phyloP scores from a whole-genome alignment of 2,113 vertebrate genomes.

The Platichthys flesus region DNA sequence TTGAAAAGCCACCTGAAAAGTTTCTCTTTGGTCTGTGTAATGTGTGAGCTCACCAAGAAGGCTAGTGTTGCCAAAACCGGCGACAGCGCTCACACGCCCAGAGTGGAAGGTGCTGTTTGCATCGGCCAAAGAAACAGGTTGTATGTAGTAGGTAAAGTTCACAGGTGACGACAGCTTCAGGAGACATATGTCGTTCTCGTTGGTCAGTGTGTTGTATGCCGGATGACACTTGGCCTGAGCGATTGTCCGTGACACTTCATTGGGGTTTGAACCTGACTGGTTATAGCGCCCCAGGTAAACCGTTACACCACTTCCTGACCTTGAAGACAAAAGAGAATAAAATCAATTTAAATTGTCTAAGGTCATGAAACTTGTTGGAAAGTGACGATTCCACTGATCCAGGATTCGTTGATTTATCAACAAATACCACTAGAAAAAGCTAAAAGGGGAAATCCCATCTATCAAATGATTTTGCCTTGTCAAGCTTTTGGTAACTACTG shows the following conservation, averaged over 20 bases:
- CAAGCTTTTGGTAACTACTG: too few relatives aligned
- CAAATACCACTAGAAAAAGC: too few relatives aligned
- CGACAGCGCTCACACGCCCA: slow-evolving; percentile 14
- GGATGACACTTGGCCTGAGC: slow-evolving; percentile 42
- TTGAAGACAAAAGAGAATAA: not conserved
- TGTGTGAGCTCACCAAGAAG: not conserved
- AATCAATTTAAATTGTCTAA: too few relatives aligned
- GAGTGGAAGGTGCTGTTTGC: slow-evolving; percentile 42
- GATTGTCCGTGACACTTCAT: not conserved
- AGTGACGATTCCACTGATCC: too few relatives aligned
- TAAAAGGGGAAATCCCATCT: too few relatives aligned
- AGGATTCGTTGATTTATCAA: too few relatives aligned
- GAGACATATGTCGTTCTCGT: slow-evolving; percentile 81
- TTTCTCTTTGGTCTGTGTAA: not conserved
- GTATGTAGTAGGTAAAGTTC: slow-evolving; percentile 37
- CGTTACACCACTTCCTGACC: accelerated
- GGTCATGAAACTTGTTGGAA: too few relatives aligned
- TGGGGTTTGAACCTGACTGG: not conserved
- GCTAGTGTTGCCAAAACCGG: slow-evolving; percentile 77
- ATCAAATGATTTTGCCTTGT: too few relatives aligned
- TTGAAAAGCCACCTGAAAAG: not conserved
- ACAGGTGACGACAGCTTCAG: slow-evolving; percentile 64
- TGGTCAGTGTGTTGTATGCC: slow-evolving; percentile 28
- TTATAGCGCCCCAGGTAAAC: slow-evolving; percentile 46
- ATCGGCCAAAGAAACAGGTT: slow-evolving; percentile 82